A percentile compares a stretch with the other conserved stretches of the same genome.
Evolutionary conservation across 2,113 vertebrate genomes (phyloP).

Genomic region (Fulica atra): DNA sequence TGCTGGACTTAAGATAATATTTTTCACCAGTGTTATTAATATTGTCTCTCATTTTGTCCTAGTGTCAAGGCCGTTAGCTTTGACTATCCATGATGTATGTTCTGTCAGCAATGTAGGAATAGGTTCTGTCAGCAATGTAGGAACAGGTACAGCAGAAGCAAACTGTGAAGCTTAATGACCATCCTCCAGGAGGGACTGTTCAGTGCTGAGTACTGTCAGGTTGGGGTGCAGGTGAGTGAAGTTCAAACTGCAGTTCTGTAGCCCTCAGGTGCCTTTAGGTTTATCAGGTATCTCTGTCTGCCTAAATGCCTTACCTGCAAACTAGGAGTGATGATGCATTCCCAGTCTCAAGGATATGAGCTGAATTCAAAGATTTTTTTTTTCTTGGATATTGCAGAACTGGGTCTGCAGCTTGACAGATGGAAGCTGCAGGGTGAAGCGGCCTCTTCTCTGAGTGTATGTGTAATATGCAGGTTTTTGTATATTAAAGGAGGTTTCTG

Average conservation of each 20-base stretch:
- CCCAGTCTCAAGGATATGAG: background rate
- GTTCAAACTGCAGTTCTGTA: background rate
- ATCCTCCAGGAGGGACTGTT: background rate
- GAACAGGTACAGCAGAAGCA: background rate
- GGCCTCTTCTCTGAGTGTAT: background rate
- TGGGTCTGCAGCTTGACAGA: background rate
- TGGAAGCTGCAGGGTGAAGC: background rate
- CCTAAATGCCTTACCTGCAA: background rate
- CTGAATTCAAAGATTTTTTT: background rate
- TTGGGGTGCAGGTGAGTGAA: background rate
- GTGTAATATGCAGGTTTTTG: background rate
- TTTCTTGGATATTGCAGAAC: background rate
- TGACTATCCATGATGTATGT: background rate
- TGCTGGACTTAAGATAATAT: background rate
- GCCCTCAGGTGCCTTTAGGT: background rate
- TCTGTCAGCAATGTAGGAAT: background rate
- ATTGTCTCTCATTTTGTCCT: background rate
- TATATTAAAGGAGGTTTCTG: background rate
- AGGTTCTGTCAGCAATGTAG: background rate
- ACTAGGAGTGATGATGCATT: background rate
- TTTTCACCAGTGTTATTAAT: background rate
- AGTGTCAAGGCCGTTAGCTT: background rate
- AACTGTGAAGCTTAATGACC: rapidly evolving
- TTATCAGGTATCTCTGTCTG: background rate
- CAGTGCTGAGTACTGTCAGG: background rate